phyloP scores from a whole-genome alignment of 2,888 invertebrate genomes.

The Nymphalis urticae region DNA sequence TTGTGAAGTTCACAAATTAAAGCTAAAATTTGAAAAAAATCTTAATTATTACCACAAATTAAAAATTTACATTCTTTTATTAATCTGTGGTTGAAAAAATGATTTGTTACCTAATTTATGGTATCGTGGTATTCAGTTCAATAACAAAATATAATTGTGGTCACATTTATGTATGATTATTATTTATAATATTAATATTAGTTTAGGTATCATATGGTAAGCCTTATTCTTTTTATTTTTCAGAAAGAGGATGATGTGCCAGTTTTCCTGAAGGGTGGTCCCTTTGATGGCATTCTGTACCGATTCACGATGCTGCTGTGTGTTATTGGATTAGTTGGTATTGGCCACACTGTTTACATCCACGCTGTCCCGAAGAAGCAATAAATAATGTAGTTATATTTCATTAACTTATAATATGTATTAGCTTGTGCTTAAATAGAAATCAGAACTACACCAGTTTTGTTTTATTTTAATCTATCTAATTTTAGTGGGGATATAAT shows the following conservation, averaged over 20 bases:
- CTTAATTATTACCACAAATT: no score
- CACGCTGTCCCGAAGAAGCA: constrained; percentile 69
- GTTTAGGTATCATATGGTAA: no score
- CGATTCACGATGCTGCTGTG: constrained; percentile 70
- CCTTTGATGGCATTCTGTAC: constrained; percentile 74
- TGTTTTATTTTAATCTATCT: constrained; percentile 10
- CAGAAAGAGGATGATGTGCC: constrained; percentile 83
- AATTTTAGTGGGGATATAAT: background rate
- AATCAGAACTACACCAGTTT: constrained; percentile 44
- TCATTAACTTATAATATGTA: constrained; percentile 47
- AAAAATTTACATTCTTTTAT: no score
- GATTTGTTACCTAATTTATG: no score
- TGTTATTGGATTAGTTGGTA: constrained; percentile 60
- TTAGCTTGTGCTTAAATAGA: constrained; percentile 58
- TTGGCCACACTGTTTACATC: constrained; percentile 64
- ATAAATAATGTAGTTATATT: constrained; percentile 43
- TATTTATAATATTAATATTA: no score
- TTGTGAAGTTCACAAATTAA: no score
- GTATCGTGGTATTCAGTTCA: no score
- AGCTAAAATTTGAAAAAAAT: no score
- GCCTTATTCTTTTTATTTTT: no score
- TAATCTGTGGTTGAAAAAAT: no score
- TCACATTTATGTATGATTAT: background rate
- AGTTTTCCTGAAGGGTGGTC: constrained; percentile 82
- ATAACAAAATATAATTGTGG: background rate